Percentiles rank a stretch among this genome's conserved stretches.
Conservation (phyloP, 2,888 invertebrate species). For the Amiota mariae region DNA sequence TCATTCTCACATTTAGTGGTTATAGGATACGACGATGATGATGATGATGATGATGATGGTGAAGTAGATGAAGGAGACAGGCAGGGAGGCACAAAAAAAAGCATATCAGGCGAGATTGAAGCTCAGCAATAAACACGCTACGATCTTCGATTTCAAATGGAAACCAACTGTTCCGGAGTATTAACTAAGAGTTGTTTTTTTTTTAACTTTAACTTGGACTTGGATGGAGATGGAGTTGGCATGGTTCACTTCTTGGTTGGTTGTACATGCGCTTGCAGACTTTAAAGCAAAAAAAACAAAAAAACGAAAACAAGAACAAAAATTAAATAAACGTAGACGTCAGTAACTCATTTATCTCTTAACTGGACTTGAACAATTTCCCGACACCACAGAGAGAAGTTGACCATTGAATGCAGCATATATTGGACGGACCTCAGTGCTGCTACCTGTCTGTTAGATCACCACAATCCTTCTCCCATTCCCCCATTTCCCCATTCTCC, state of each 20-base stretch:
- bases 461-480: background rate
- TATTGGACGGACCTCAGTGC: too few species aligned
- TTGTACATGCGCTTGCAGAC: slow-evolving; percentile 57
- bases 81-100: background rate
- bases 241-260: slow-evolving; percentile 9
- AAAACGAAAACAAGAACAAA: background rate
- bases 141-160: background rate
- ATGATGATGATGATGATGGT: too few species aligned
- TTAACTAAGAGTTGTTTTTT: too few species aligned
- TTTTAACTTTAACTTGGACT: slow-evolving; percentile 2
- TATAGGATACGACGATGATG: too few species aligned
- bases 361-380: slow-evolving; percentile 50
- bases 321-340: slow-evolving; percentile 40
- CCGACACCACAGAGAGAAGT: slow-evolving; percentile 4
- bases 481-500: too few species aligned
- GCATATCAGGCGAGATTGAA: slow-evolving; percentile 23
- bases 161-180: background rate
- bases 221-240: background rate
- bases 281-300: slow-evolving; percentile 20
- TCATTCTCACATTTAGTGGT: too few species aligned
- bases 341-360: slow-evolving; percentile 68
- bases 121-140: slow-evolving; percentile 27
- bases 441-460: background rate
- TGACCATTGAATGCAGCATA: background rate
- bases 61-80: background rate